These are phyloP conservation scores for Probosciger aterrimus DNA, from an alignment of 2,113 vertebrate species.

Conservation along the genomic window DNA sequence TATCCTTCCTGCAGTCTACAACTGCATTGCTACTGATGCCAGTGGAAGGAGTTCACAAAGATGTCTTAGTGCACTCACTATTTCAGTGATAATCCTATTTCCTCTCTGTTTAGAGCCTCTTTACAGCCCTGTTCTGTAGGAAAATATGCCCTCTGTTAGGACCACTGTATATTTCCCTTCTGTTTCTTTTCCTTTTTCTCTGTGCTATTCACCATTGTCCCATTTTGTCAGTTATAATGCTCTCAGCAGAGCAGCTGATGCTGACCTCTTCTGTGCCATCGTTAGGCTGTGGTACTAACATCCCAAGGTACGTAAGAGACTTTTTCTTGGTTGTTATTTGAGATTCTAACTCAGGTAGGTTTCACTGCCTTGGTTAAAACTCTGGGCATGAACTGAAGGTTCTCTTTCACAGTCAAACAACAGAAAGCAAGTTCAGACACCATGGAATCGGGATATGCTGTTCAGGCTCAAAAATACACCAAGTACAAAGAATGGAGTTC, in stretches of 20 bases:
- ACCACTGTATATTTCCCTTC: background rate
- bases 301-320: background rate
- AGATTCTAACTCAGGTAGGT: background rate
- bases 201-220: background rate
- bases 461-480: background rate
- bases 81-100: background rate
- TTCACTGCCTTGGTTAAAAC: slow-evolving; percentile 33
- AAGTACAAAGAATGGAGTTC: background rate
- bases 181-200: background rate
- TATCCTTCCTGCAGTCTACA: background rate
- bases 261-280: background rate
- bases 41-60: background rate
- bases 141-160: background rate
- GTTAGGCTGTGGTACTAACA: background rate
- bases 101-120: background rate
- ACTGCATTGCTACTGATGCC: background rate
- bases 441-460: background rate
- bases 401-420: background rate
- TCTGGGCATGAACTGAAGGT: background rate
- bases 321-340: slow-evolving; percentile 2
- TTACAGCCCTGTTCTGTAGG: background rate
- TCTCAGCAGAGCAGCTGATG: background rate
- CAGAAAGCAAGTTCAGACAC: background rate
- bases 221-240: background rate
- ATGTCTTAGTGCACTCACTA: background rate